Percentiles rank a stretch among this genome's conserved stretches.
These are phyloP conservation scores for Piliocolobus tephrosceles DNA, from an alignment of 2,113 vertebrate species.

Conservation along the genomic window DNA sequence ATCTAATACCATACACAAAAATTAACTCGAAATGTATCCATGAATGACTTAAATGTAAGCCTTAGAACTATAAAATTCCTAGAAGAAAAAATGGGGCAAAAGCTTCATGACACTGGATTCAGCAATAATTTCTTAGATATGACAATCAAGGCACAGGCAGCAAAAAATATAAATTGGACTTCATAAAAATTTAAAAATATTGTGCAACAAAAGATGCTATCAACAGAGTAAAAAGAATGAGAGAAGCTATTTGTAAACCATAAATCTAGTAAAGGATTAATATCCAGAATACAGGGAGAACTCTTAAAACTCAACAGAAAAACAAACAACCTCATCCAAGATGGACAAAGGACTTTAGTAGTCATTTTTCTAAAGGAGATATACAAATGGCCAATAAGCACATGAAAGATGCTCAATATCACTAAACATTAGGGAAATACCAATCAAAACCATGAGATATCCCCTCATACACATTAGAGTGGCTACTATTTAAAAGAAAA, in stretches of 20 bases:
- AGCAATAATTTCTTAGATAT: not conserved
- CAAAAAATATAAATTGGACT: not conserved
- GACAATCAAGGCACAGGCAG: not conserved
- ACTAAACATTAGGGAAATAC: not conserved
- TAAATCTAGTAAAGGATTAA: too few relatives aligned
- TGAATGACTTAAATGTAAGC: not conserved
- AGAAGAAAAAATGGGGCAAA: not conserved
- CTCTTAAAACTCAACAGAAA: not conserved
- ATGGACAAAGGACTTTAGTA: not conserved
- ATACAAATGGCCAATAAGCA: not conserved
- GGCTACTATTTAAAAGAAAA: not conserved
- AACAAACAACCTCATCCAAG: not conserved
- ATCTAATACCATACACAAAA: not conserved
- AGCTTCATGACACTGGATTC: not conserved
- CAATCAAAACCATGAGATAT: not conserved
- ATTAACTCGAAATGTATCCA: not conserved
- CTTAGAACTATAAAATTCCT: not conserved
- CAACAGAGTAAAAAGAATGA: not conserved
- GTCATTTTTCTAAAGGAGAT: not conserved
- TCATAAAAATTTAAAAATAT: not conserved
- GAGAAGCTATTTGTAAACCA: not conserved
- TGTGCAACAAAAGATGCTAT: not conserved
- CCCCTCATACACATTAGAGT: not conserved
- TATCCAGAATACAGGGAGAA: not conserved
- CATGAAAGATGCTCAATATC: too few relatives aligned